phyloP scores from a whole-genome alignment of 1,140 invertebrate genomes.

The Drosophila bocki region DNA sequence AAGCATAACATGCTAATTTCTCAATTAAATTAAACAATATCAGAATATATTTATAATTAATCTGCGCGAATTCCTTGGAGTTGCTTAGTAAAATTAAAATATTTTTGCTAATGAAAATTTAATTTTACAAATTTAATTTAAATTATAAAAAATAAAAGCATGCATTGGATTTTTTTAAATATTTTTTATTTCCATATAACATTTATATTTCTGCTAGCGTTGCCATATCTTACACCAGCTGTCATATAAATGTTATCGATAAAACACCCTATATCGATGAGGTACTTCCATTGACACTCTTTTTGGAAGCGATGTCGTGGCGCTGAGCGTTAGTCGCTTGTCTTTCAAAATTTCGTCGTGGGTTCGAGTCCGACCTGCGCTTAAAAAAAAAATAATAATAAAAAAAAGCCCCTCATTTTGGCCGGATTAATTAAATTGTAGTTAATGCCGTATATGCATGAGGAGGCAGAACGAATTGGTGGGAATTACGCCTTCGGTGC shows the following conservation, averaged over 20 bases:
- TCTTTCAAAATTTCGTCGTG: not conserved
- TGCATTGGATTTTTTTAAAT: not conserved
- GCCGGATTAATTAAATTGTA: constrained; percentile 66
- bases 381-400: not conserved
- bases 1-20: no score
- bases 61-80: not conserved
- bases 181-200: not conserved
- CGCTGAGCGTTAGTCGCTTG: not conserved
- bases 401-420: constrained; percentile 57
- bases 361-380: not conserved
- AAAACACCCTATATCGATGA: not conserved
- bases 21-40: not conserved
- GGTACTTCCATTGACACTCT: not conserved
- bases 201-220: not conserved
- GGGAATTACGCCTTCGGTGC: constrained; percentile 75
- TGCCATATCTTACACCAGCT: not conserved
- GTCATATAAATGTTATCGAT: not conserved
- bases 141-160: not conserved
- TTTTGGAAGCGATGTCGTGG: not conserved
- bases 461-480: constrained; percentile 64
- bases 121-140: no score
- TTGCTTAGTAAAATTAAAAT: not conserved
- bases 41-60: not conserved
- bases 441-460: constrained; percentile 67
- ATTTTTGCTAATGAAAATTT: no score